phyloP scores from a whole-genome alignment of 2,888 invertebrate genomes.

The Lagria hirta region DNA sequence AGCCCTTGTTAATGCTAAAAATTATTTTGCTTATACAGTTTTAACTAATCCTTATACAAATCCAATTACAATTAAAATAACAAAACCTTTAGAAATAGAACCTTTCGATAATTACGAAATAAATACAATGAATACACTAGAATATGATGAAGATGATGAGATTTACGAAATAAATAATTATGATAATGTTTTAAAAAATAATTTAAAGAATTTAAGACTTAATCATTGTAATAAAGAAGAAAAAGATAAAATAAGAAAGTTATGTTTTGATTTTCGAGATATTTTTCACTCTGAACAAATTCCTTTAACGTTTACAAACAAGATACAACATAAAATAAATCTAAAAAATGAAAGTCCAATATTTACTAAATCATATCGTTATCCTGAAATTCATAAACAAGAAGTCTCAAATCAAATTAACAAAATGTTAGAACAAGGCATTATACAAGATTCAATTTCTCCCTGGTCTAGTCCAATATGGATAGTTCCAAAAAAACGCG shows the following conservation, averaged over 20 bases:
- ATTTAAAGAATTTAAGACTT: slow-evolving; percentile 2
- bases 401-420: no score
- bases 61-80: no score
- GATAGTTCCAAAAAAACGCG: slow-evolving; percentile 27
- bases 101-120: no score
- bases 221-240: slow-evolving; percentile 1
- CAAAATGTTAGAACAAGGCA: no score
- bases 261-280: slow-evolving; percentile 8
- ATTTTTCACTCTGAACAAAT: slow-evolving; percentile 24
- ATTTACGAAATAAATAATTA: no score
- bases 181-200: not conserved
- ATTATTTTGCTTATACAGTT: no score
- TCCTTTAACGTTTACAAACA: slow-evolving; percentile 23
- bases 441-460: slow-evolving; percentile 15
- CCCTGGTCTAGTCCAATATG: slow-evolving; percentile 18
- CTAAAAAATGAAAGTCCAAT: slow-evolving; percentile 26
- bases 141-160: no score
- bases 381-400: slow-evolving; percentile 28
- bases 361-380: slow-evolving; percentile 27
- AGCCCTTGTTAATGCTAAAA: no score
- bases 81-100: no score
- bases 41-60: no score
- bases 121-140: no score
- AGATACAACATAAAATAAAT: slow-evolving; percentile 30
- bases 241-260: no score